A percentile compares a stretch with the other conserved stretches of the same genome.
Evolutionary conservation across 2,797 vertebrate genomes (phyloP).

Genomic region (Eleutherodactylus coqui): DNA sequence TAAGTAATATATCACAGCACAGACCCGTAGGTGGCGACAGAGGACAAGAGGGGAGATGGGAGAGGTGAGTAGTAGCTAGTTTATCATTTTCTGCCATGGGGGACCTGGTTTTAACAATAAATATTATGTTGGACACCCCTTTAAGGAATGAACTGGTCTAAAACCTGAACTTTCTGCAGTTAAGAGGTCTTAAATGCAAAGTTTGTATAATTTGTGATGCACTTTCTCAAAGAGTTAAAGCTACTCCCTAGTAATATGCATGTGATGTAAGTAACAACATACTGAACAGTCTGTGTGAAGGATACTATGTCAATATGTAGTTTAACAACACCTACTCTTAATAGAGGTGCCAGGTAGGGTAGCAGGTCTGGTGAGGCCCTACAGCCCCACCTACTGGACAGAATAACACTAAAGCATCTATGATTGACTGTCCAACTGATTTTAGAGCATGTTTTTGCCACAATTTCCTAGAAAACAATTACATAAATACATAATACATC

Average conservation of each 20-base stretch:
- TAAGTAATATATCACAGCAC: too few relatives aligned
- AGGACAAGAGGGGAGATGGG: too few relatives aligned
- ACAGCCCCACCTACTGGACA: slow-evolving; percentile 53
- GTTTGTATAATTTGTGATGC: neutral
- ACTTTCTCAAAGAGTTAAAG: neutral
- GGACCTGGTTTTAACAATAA: too few relatives aligned
- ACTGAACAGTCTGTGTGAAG: neutral
- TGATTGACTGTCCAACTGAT: neutral
- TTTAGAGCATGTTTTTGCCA: neutral
- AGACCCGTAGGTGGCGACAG: too few relatives aligned
- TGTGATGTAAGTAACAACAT: neutral
- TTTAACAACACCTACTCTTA: neutral
- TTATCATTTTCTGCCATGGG: too few relatives aligned
- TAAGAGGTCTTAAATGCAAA: neutral
- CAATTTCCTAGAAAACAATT: neutral
- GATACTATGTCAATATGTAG: neutral
- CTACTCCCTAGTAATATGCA: neutral
- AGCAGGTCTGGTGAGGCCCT: slow-evolving; percentile 38
- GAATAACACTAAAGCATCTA: neutral
- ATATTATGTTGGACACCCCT: neutral
- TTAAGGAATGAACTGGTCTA: neutral
- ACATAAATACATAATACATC: too few relatives aligned
- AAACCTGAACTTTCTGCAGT: neutral
- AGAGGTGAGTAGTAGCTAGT: too few relatives aligned
- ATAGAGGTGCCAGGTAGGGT: slow-evolving; percentile 28